Conservation (phyloP, 2,888 invertebrate species). For the Scaptomyza flava region DNA sequence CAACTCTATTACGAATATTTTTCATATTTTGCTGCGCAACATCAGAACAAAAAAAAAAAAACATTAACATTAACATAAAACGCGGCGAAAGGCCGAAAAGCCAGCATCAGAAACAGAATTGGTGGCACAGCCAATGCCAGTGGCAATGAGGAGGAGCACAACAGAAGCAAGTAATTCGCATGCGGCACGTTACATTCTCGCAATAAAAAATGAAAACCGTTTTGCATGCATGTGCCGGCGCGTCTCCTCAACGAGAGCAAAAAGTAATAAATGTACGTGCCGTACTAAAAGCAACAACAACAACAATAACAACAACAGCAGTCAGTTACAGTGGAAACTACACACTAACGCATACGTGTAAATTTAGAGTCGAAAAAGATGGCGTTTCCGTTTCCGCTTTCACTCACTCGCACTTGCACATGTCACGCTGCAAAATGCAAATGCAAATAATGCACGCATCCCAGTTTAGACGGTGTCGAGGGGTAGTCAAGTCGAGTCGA, state of each 20-base stretch:
- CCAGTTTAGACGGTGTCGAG: slow-evolving; percentile 7
- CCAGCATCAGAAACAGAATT: slow-evolving; percentile 6
- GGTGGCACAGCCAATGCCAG: slow-evolving; percentile 10
- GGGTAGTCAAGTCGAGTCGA: slow-evolving; percentile 8
- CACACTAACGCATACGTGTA: slow-evolving; percentile 59
- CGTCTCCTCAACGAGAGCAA: slow-evolving; percentile 41
- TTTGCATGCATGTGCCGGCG: slow-evolving; percentile 72
- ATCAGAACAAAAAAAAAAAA: slow-evolving; percentile 28
- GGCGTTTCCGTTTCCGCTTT: slow-evolving; percentile 59
- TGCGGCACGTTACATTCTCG: slow-evolving; percentile 77
- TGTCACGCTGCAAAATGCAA: slow-evolving; percentile 67
- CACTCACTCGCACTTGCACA: slow-evolving; percentile 47
- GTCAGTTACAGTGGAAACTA: slow-evolving; percentile 37
- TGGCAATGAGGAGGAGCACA: slow-evolving; percentile 21
- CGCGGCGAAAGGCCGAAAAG: slow-evolving; percentile 65
- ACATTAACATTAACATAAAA: slow-evolving; percentile 63
- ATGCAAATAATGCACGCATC: slow-evolving; percentile 45
- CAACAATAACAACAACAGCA: slow-evolving; percentile 33
- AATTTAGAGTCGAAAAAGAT: slow-evolving; percentile 67
- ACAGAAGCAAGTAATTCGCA: slow-evolving; percentile 73
- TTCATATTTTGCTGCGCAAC: slow-evolving; percentile 71
- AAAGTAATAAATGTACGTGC: slow-evolving; percentile 82
- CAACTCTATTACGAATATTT: slow-evolving; percentile 82
- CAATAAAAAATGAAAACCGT: slow-evolving; percentile 77
- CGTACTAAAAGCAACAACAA: slow-evolving; percentile 65